A percentile compares a stretch with the other conserved stretches of the same genome.
These are phyloP conservation scores for Drosophila neoperkinsi DNA, from an alignment of 2,888 invertebrate genomes.

Conservation along the genomic window DNA sequence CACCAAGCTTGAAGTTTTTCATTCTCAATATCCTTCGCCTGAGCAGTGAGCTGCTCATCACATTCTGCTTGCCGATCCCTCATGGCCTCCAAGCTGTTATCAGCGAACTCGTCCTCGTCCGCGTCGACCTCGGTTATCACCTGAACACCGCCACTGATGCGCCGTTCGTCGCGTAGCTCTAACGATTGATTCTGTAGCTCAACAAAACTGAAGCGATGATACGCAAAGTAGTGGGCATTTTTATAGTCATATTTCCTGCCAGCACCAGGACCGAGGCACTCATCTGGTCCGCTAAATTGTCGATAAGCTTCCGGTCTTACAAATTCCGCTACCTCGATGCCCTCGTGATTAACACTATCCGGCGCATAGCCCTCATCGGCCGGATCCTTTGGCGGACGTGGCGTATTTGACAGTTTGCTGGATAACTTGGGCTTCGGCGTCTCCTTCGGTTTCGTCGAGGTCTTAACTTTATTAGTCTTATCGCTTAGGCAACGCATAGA, in stretches of 20 bases:
- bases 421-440: not conserved
- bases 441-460: not conserved
- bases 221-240: constrained; percentile 79
- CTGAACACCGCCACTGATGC: constrained; percentile 33
- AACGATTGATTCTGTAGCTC: constrained; percentile 63
- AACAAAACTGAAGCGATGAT: constrained; percentile 80
- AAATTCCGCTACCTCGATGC: constrained; percentile 57
- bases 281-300: constrained; percentile 55
- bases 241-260: constrained; percentile 70
- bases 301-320: constrained; percentile 74
- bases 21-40: constrained; percentile 34
- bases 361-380: constrained; percentile 75
- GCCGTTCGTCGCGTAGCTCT: constrained; percentile 58
- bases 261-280: constrained; percentile 79
- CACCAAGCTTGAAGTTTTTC: constrained; percentile 20
- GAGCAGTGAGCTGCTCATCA: constrained; percentile 36
- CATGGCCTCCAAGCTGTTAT: constrained; percentile 30
- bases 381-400: constrained; percentile 81
- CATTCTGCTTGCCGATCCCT: constrained; percentile 44
- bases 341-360: constrained; percentile 54
- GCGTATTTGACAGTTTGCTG: constrained; percentile 59
- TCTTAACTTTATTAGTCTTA: not conserved
- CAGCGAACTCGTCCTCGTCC: constrained; percentile 26
- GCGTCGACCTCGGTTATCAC: constrained; percentile 20
- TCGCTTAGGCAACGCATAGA: not conserved